These are phyloP conservation scores for Tanaodytes sp. DNA, from an alignment of 2,888 invertebrate genomes.

Conservation along the genomic window DNA sequence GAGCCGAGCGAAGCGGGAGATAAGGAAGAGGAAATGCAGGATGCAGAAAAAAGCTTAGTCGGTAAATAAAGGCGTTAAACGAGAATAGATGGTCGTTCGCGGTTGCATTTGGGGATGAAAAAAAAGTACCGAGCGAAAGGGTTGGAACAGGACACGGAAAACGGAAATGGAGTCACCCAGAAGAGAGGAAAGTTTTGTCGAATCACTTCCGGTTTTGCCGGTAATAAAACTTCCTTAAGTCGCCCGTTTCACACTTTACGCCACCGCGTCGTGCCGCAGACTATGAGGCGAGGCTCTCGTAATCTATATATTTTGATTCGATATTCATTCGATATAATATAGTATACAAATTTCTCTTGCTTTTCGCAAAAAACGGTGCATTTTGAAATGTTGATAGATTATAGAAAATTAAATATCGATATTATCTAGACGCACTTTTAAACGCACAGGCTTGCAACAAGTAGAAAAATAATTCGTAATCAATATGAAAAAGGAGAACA, in stretches of 20 bases:
- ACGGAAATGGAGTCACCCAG: slow-evolving; percentile 54
- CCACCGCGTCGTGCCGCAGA: slow-evolving; percentile 47
- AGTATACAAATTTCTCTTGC: no score
- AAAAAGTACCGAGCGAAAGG: slow-evolving; percentile 45
- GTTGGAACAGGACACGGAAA: slow-evolving; percentile 53
- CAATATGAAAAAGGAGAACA: no score
- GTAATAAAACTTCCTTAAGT: slow-evolving; percentile 69
- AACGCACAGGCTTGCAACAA: no score
- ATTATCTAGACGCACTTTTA: no score
- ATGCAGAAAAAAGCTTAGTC: slow-evolving; percentile 50
- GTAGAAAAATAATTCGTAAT: no score
- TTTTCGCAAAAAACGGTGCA: no score
- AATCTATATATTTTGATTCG: no score
- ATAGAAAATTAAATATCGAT: no score
- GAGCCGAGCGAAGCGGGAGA: background rate
- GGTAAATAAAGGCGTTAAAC: slow-evolving; percentile 70
- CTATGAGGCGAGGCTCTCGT: slow-evolving; percentile 59
- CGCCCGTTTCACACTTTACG: slow-evolving; percentile 59
- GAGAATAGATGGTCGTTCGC: slow-evolving; percentile 69
- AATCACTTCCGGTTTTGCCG: slow-evolving; percentile 70
- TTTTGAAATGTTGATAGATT: no score
- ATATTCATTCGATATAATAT: no score
- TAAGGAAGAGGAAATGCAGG: slow-evolving; percentile 41
- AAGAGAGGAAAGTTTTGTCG: slow-evolving; percentile 52
- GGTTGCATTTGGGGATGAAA: slow-evolving; percentile 61